phyloP scores from a whole-genome alignment of 2,888 invertebrate species.

The Criorhina ranunculi region DNA sequence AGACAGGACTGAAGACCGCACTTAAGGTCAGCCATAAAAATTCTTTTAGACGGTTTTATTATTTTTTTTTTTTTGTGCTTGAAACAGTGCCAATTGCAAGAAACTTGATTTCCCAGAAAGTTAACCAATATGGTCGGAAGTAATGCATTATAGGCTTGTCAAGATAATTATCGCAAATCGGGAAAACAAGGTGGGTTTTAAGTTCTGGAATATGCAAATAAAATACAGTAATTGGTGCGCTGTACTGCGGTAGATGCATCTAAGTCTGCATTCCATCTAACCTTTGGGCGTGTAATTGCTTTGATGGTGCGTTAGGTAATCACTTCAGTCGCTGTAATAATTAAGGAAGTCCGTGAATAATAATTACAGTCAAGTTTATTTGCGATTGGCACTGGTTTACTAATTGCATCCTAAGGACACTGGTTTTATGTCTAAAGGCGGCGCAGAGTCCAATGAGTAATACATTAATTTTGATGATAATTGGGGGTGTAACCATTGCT shows the following conservation, averaged over 20 bases:
- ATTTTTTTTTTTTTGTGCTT: conserved; percentile 16
- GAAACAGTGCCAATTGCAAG: conserved; percentile 47
- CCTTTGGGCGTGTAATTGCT: conserved; percentile 57
- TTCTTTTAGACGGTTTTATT: background rate
- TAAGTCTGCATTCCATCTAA: conserved; percentile 34
- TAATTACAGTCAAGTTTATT: background rate
- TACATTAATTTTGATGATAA: no score
- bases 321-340: conserved; percentile 13
- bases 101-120: conserved; percentile 11
- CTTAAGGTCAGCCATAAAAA: conserved; percentile 45
- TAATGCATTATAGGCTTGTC: conserved; percentile 58
- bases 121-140: conserved; percentile 56
- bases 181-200: conserved; percentile 53
- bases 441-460: no score
- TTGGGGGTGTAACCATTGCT: no score
- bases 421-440: no score
- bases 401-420: no score
- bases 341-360: conserved; percentile 1
- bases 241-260: conserved; percentile 23
- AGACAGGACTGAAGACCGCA: background rate
- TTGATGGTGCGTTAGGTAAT: conserved; percentile 59
- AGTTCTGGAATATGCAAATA: conserved; percentile 59
- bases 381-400: no score
- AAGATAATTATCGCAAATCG: conserved; percentile 68
- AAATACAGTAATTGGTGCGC: conserved; percentile 37